phyloP scores from a whole-genome alignment of 2,797 vertebrate species.

The Urophycis tenuis region DNA sequence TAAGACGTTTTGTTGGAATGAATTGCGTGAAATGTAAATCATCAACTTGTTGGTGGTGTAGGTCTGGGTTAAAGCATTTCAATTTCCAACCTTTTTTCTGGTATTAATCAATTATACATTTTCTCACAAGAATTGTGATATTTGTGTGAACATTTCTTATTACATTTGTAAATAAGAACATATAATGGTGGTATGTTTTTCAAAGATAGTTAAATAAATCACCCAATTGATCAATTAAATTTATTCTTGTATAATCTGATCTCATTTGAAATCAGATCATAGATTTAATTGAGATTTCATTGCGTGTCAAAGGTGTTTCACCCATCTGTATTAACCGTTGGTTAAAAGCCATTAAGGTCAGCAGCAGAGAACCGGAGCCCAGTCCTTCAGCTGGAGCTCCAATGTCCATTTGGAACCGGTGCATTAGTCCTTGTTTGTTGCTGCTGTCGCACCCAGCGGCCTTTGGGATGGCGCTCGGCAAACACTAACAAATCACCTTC shows the following conservation, averaged over 20 bases:
- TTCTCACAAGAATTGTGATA: background rate
- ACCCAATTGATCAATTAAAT: too few species aligned
- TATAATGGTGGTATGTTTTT: too few species aligned
- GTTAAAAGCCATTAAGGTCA: slow-evolving; percentile 34
- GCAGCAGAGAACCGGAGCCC: slow-evolving; percentile 38
- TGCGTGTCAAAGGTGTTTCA: slow-evolving; percentile 53
- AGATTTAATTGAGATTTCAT: background rate
- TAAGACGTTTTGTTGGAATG: slow-evolving; percentile 40
- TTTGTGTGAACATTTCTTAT: background rate
- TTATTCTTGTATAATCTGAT: background rate
- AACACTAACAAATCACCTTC: slow-evolving; percentile 68
- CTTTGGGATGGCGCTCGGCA: slow-evolving; percentile 58
- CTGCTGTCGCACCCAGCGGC: slow-evolving; percentile 61
- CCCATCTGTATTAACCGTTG: slow-evolving; percentile 44
- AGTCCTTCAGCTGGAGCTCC: slow-evolving; percentile 50
- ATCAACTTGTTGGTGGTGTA: background rate
- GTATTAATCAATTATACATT: too few species aligned
- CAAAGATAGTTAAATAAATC: too few species aligned
- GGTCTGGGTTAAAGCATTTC: background rate
- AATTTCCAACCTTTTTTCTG: background rate
- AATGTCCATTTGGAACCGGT: slow-evolving; percentile 57
- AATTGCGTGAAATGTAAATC: slow-evolving; percentile 21
- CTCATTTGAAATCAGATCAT: background rate
- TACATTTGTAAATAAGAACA: too few species aligned
- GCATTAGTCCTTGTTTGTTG: slow-evolving; percentile 68